phyloP scores from a whole-genome alignment of 2,797 vertebrate genomes.

The Echiichthys vipera region DNA sequence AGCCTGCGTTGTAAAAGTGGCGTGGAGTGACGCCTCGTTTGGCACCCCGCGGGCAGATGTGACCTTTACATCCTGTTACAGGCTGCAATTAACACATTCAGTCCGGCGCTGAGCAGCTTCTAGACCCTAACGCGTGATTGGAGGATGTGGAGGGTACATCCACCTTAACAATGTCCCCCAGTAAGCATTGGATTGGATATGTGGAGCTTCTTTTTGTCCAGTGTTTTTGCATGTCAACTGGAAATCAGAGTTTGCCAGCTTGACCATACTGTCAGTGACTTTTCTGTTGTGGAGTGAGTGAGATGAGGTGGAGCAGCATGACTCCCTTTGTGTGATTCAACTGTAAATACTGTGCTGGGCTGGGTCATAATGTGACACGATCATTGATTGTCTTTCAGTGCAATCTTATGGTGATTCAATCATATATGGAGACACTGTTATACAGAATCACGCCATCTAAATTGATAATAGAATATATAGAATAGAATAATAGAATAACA shows the following conservation, averaged over 20 bases:
- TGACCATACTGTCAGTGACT: background rate
- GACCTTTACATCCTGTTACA: constrained; percentile 80
- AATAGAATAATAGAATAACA: no score
- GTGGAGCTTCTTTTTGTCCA: background rate
- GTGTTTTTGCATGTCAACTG: background rate
- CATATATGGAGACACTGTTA: no score
- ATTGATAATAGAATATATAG: no score
- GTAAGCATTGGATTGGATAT: background rate
- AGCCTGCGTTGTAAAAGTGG: constrained; percentile 16
- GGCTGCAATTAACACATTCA: constrained; percentile 69
- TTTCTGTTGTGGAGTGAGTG: background rate
- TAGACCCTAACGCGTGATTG: background rate
- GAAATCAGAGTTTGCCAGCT: background rate
- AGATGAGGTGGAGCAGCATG: constrained; percentile 1
- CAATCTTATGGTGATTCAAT: no score
- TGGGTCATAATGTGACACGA: no score
- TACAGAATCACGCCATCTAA: no score
- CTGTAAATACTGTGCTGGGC: no score
- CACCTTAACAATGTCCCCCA: background rate
- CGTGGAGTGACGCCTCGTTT: constrained; percentile 51
- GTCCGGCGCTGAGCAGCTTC: constrained; percentile 11
- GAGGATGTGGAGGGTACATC: background rate
- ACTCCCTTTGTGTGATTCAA: no score
- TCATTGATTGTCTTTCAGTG: no score
- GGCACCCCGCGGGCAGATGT: constrained; percentile 73